Percentiles rank a stretch among this genome's conserved stretches.
phyloP scores from a whole-genome alignment of 2,113 vertebrate genomes.

The Oreotrochilus melanogaster region DNA sequence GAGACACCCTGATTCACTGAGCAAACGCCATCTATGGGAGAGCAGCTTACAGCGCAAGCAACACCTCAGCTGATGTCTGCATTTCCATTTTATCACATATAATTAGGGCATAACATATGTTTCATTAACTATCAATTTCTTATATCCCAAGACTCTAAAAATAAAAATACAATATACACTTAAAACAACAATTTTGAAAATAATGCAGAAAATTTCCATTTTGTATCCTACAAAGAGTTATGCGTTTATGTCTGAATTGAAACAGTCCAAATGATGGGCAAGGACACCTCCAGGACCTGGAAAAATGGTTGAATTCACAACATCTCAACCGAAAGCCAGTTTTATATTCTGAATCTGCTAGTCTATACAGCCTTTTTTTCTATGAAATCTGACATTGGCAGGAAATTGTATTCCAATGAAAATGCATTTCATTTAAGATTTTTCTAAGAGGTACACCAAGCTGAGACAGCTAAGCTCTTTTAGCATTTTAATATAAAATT shows the following conservation, averaged over 20 bases:
- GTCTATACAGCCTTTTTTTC: background rate
- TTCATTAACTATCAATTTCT: background rate
- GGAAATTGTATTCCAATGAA: background rate
- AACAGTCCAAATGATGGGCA: background rate
- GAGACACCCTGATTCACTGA: background rate
- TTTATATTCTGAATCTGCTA: background rate
- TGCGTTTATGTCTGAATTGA: background rate
- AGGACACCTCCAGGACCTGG: background rate
- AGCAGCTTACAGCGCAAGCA: background rate
- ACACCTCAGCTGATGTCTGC: rapidly evolving
- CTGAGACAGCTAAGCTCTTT: background rate
- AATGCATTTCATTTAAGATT: background rate
- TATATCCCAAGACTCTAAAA: background rate
- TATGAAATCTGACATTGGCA: background rate
- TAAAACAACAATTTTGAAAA: background rate
- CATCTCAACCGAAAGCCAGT: background rate
- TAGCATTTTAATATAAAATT: background rate
- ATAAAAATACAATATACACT: background rate
- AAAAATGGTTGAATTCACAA: background rate
- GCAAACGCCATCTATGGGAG: background rate
- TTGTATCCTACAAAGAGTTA: background rate
- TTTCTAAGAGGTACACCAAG: background rate
- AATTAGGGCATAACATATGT: background rate
- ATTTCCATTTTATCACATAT: background rate
- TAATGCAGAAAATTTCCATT: background rate